Base-by-base conservation (phyloP, 2,888 invertebrate genomes). In the Octodonta nipae region DNA sequence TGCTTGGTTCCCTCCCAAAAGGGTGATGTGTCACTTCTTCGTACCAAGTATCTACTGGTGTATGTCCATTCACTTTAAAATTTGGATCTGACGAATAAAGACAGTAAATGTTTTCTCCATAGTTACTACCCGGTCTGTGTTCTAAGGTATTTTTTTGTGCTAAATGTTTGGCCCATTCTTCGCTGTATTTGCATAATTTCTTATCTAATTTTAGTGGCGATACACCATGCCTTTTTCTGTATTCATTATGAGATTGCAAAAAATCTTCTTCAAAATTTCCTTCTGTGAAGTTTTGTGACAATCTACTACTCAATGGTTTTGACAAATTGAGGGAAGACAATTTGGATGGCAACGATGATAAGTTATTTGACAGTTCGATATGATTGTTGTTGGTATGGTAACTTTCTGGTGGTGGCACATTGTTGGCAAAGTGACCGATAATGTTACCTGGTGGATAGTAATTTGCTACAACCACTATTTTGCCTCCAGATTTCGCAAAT, bases 371-470 rank as follows among this genome's bases (percentile, higher is more conserved):
- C 4, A 42, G 17, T 11, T 48, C 45, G 33, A 62, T 64, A 30
- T 62, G 64, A 38, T 64, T 11, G 58, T 57, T 47, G 50, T 58
- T 38, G n/a, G n/a, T n/a, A n/a, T n/a, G n/a, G 10, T 39, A 22
- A 2, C 33, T 36, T 13, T 37, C 63, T 28, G 72, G 62, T 24
- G 79, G 77, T 4, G 71, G 74, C 2, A 86, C 85, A 58, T 85
- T 83, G 15, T 68, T 69, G 10, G 70, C 63, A 49, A 79, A 86
- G 45, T 72, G 71, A 1, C 81, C 82, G 26, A 77, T 65, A 37
- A 79, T 71, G 58, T 93, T 93, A 4, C 44, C 92, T 0, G 91
- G 78, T 0, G 93, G 92, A 52, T 71, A 73, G 56, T 93, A 93
- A 58, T 88, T 83, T 15, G 83, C 86, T 1, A 93, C 92, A 0